Evolutionary conservation across 2,113 vertebrate species (phyloP).

Genomic region (Peromyscus maniculatus): DNA sequence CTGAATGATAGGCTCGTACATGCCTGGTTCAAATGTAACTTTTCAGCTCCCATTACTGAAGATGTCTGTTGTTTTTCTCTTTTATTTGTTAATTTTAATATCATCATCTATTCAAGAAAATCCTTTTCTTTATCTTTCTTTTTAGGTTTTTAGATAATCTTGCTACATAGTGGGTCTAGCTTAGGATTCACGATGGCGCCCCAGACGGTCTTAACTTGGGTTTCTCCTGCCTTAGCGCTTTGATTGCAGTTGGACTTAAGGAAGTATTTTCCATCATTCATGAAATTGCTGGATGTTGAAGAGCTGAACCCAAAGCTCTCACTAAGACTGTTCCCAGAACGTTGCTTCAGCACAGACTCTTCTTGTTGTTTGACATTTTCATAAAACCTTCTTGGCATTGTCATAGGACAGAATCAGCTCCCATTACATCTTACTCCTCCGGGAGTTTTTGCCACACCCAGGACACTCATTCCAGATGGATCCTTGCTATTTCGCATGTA

Average conservation of each 20-base stretch:
- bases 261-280: not conserved
- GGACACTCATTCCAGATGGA: not conserved
- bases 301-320: not conserved
- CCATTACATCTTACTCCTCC: not conserved
- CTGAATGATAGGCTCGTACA: not conserved
- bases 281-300: not conserved
- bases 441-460: not conserved
- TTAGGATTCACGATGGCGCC: not conserved
- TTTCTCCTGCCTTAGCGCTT: not conserved
- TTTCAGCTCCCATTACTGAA: not conserved
- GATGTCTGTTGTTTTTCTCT: not conserved
- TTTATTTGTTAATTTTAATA: not conserved
- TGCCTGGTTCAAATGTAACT: not conserved
- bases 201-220: not conserved
- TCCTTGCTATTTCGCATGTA: not conserved
- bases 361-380: not conserved
- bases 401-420: not conserved
- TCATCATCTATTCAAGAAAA: not conserved
- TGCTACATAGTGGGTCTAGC: not conserved
- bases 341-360: constrained; percentile 13
- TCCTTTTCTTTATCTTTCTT: not conserved
- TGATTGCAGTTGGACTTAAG: not conserved
- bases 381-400: not conserved
- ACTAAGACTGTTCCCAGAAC: not conserved
- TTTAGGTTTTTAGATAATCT: not conserved